Evolutionary conservation across 2,888 invertebrate species (phyloP).

Genomic region (Celastrina argiolus): DNA sequence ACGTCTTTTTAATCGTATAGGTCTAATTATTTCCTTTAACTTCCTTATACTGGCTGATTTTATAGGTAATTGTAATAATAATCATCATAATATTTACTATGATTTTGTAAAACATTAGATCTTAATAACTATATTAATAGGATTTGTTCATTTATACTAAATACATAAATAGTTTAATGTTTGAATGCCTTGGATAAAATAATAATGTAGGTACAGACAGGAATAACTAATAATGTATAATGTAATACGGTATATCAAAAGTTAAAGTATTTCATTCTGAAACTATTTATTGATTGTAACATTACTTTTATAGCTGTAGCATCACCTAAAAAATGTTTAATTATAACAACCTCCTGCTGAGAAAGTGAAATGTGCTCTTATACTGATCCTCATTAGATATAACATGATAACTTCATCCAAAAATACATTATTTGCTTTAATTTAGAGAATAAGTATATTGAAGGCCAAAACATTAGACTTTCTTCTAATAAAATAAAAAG

Average conservation of each 20-base stretch:
- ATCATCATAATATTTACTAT: neutral
- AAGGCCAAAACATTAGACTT: no score
- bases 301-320: neutral
- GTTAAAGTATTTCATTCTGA: neutral
- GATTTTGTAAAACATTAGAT: neutral
- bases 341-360: conserved; percentile 5
- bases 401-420: neutral
- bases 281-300: neutral
- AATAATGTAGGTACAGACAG: neutral
- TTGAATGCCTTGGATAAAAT: neutral
- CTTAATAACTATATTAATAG: neutral
- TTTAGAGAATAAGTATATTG: no score
- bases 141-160: neutral
- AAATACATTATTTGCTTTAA: neutral
- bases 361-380: neutral
- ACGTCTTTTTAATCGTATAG: conserved; percentile 34
- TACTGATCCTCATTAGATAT: neutral
- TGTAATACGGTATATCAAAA: neutral
- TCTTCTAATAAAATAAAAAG: no score
- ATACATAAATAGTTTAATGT: neutral
- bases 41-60: neutral
- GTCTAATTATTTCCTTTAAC: conserved; percentile 14
- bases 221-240: neutral
- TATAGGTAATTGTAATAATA: neutral
- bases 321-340: neutral